Evolutionary conservation across 2,888 invertebrate species (phyloP), one percentile per base, ranked within the genome.

Genomic region (Ethmia dodecea): DNA sequence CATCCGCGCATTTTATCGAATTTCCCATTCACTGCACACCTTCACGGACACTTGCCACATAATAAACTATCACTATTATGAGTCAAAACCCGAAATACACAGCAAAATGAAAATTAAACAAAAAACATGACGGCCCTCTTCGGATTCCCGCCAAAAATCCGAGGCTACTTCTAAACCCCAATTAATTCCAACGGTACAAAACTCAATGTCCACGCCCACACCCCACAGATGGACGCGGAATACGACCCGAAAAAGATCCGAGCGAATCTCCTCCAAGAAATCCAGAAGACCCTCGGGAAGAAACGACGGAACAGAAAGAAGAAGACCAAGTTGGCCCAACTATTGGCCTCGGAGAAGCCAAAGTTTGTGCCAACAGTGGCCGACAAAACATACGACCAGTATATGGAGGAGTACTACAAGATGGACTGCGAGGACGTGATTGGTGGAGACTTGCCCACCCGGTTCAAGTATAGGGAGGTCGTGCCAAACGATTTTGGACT

Each of bases 371-470:
- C 97, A 0, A 79, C 88, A 0, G 58, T 63, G 8, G 87, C 91
- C 38, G 89, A 93, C 42, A 87, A 87, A 57, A 92, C 92, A 0
- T 97, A 95, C 71, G 90, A 92, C 18, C 89, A 97, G 52, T 97
- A 97, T 63, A 91, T 97, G 65, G 96, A 98, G 56, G 97, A 98
- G 71, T 98, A 98, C 70, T 98, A 98, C 65, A 91, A 93, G 56
- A 86, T 98, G 64, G 96, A 98, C 72, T 99, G 94, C 69, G 99
- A 99, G 65, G 99, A 99, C 72, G 90, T 98, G 32, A 93, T 99
- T 31, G 98, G 92, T 0, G 97, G 93, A 0, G 97, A 98, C 62
- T 72, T 94, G 50, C 96, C 96, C 0, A 97, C 97, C 40, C 88
- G 95, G 50, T 99, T 98, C 75, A 97, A 96, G 62, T 99, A 99